phyloP scores from a whole-genome alignment of 2,797 vertebrate genomes.

The Tokudaia muenninki region DNA sequence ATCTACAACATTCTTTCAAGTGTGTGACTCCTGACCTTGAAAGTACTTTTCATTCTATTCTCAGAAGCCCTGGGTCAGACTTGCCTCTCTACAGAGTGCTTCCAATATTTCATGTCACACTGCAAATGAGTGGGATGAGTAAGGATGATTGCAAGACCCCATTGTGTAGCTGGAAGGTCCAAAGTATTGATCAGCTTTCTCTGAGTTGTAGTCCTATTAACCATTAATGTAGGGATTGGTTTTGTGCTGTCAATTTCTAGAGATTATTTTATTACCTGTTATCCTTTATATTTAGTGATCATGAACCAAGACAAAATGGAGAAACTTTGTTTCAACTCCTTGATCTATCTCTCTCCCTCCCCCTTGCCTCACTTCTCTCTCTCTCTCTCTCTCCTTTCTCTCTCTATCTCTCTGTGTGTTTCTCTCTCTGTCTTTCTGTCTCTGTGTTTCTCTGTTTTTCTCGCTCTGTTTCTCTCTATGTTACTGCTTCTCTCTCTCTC shows the following conservation, averaged over 20 bases:
- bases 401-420: no score
- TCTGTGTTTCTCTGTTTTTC: fast-evolving
- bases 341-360: not conserved
- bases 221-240: not conserved
- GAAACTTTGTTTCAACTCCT: not conserved
- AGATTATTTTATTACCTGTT: not conserved
- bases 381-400: not conserved
- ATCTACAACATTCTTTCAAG: conserved; percentile 15
- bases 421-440: no score
- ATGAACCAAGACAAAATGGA: not conserved
- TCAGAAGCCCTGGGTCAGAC: not conserved
- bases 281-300: not conserved
- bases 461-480: no score
- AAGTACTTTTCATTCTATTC: not conserved
- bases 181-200: not conserved
- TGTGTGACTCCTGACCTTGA: not conserved
- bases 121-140: not conserved
- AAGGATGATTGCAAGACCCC: not conserved
- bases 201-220: not conserved
- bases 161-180: not conserved
- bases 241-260: not conserved
- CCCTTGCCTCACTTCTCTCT: not conserved
- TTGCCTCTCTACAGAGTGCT: not conserved
- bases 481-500: no score
- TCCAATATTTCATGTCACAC: conserved; percentile 12